phyloP scores from a whole-genome alignment of 2,888 invertebrate species.

The Hydrotaea diabolus region DNA sequence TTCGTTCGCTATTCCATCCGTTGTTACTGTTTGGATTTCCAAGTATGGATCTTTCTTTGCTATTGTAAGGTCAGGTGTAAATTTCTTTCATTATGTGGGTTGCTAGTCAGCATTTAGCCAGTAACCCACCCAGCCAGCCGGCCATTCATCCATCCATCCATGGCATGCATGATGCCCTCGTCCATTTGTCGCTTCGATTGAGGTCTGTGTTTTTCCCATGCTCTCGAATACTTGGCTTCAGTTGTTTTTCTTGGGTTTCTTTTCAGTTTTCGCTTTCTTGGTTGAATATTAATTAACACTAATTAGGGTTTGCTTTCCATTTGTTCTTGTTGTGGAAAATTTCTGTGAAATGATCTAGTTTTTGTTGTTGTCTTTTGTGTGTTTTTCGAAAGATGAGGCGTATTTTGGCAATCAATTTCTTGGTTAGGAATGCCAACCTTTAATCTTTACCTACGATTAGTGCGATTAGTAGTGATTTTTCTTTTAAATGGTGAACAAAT shows the following conservation, averaged over 20 bases:
- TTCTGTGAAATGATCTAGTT: conserved; percentile 10
- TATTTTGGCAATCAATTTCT: conserved; percentile 6
- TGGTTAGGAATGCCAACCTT: neutral
- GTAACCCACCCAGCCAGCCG: neutral
- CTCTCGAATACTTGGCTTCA: neutral
- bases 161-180: neutral
- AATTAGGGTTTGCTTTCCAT: conserved; percentile 31
- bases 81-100: conserved; percentile 59
- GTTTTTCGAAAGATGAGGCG: conserved; percentile 10
- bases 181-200: conserved; percentile 21
- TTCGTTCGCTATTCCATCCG: conserved; percentile 17
- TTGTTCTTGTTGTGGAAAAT: conserved; percentile 24
- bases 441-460: neutral
- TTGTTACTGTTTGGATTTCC: conserved; percentile 39
- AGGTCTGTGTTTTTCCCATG: conserved; percentile 22
- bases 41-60: conserved; percentile 22
- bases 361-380: conserved; percentile 32
- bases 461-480: neutral
- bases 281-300: conserved; percentile 58
- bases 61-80: conserved; percentile 60
- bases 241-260: conserved; percentile 7
- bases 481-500: neutral
- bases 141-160: neutral
- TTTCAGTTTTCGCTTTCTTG: conserved; percentile 39
- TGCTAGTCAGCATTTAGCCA: conserved; percentile 41